Evolutionary conservation across 2,888 invertebrate species (phyloP), one percentile per base, ranked within the genome.

Genomic region (Drosophila neoperkinsi): DNA sequence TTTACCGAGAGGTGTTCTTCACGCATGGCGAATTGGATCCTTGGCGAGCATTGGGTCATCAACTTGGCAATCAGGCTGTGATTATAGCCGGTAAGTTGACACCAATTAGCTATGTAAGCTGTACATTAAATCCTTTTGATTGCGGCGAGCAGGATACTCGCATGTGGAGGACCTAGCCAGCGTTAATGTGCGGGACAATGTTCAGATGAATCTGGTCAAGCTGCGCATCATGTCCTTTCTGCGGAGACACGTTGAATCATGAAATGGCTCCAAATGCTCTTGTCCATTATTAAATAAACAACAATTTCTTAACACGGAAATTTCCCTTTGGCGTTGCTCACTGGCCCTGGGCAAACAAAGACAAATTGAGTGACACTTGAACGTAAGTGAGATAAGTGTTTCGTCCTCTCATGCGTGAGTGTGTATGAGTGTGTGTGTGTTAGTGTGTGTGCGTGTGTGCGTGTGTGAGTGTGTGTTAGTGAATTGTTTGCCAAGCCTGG

Each of bases 11-110:
- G 71, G 94, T 95, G 3, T 91, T 94, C 51, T 94, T 94, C 71
- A 94, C 94, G n/a, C 94, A 95, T 79, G 95, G 95, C 46, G 91
- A 93, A 59, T 79, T 94, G 43, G 95, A 95, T 92, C 95, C 95
- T 28, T 95, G 95, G 95, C 94, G 94, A 74, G 88, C 93, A 9
- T 90, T 94, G 71, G 94, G 95, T 16, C 81, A 94, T 33, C 91
- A 93, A 71, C 51, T 59, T 41, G 90, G 90, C 30, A 59, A 41
- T 16, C 86, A 90, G 80, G 87, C 88, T 34, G 57, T 84, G 30
- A 78, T 92, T 67, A 81, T 92, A 64, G 70, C 88, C 71, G 84
- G 92, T 92, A 65, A 74, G 75, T 58, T 33, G 41, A 10, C 38
- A 34, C 41, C 63, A 79, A 64, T 70, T 74, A 64, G 63, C 69